Conservation (phyloP, 2,797 vertebrate species). For the Numenius phaeopus region DNA sequence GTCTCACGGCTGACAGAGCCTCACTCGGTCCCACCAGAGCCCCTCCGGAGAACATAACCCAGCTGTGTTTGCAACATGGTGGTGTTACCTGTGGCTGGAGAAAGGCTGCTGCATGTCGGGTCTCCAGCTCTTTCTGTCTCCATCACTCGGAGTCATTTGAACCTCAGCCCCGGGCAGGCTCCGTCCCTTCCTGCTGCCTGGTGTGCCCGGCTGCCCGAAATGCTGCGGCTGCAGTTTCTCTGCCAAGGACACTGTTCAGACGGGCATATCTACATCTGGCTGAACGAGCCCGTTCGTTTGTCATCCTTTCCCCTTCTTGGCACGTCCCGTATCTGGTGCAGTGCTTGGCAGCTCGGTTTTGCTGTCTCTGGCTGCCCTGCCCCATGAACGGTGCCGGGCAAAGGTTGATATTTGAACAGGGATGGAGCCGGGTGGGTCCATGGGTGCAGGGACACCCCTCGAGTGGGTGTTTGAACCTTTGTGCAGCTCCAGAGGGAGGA, state of each 20-base stretch:
- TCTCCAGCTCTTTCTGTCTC: not conserved
- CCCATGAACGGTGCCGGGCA: not conserved
- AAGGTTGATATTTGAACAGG: not conserved
- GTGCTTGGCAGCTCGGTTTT: not conserved
- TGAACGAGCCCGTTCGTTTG: not conserved
- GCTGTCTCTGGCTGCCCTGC: not conserved
- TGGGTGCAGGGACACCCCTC: not conserved
- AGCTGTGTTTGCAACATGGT: not conserved
- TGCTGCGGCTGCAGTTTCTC: not conserved
- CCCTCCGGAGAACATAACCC: not conserved
- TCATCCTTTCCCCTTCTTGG: not conserved
- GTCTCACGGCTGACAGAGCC: not conserved
- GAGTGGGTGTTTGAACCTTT: not conserved
- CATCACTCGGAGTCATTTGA: not conserved
- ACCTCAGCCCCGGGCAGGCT: not conserved
- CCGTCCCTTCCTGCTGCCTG: not conserved
- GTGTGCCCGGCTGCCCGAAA: not conserved
- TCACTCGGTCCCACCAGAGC: fast-evolving
- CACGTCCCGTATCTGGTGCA: not conserved
- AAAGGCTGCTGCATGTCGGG: fast-evolving
- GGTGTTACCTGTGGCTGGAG: not conserved
- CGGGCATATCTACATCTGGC: not conserved
- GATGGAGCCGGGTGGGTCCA: not conserved
- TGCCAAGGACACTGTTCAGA: not conserved
- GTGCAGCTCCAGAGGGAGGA: not conserved